Evolutionary conservation across 2,797 vertebrate species (phyloP).

Genomic region (Notolabrus celidotus): DNA sequence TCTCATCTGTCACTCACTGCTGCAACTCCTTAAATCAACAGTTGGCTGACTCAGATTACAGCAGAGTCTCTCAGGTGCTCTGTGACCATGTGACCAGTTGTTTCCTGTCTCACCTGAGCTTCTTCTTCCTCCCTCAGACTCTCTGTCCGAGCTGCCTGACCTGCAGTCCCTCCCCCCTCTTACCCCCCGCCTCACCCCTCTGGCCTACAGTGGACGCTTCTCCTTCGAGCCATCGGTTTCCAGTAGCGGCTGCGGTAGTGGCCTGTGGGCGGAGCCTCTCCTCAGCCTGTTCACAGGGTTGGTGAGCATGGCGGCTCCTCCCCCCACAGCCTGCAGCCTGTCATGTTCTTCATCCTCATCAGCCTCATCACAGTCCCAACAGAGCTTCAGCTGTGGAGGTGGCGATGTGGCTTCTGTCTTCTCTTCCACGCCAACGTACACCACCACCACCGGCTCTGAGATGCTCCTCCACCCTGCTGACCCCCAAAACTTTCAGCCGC

Average conservation of each 20-base stretch:
- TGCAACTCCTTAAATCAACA: too few relatives aligned
- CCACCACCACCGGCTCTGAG: slow-evolving; percentile 79
- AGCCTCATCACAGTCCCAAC: slow-evolving; percentile 56
- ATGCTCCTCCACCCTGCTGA: slow-evolving; percentile 68
- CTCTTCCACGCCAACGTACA: slow-evolving; percentile 38
- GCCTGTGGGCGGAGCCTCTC: slow-evolving; percentile 95
- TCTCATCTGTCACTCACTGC: too few relatives aligned
- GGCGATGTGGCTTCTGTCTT: slow-evolving; percentile 78
- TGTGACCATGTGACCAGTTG: background rate
- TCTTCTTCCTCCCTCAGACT: slow-evolving; percentile 82
- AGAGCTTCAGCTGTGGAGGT: slow-evolving; percentile 63
- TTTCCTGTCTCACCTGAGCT: slow-evolving; percentile 23
- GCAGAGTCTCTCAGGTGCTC: background rate
- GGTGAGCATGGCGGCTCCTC: slow-evolving; percentile 85
- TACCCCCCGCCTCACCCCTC: slow-evolving; percentile 84
- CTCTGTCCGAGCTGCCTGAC: slow-evolving; percentile 90
- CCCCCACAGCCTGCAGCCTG: slow-evolving; percentile 49
- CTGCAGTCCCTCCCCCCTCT: slow-evolving; percentile 74
- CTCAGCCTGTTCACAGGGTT: slow-evolving; percentile 94
- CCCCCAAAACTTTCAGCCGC: slow-evolving; percentile 73
- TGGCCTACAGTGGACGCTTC: slow-evolving; percentile 95
- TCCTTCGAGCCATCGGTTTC: slow-evolving; percentile 85
- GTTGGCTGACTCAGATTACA: slow-evolving; percentile 13
- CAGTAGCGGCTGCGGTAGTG: slow-evolving; percentile 76
- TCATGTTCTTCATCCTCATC: slow-evolving; percentile 48